Evolutionary conservation across 2,888 invertebrate species (phyloP), one percentile per base, ranked within the genome.

Genomic region (Xanthia icteritia): DNA sequence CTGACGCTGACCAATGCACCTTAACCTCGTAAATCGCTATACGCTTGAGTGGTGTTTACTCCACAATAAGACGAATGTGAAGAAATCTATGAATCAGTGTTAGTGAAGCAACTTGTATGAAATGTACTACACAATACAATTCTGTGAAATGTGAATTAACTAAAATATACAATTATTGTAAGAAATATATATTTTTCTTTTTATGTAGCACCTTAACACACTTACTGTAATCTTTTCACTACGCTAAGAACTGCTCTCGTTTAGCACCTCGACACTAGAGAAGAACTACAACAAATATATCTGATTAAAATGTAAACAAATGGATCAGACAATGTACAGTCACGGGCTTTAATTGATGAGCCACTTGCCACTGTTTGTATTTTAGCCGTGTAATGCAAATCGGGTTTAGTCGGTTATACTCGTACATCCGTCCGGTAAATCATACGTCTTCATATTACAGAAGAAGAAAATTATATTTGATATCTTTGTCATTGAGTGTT

Each of bases 161-260:
- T 61, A 17, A 61, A 61, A 75, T 75, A 75, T 75, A 75, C 39
- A n/a, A 17, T 51, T 75, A 45, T n/a, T 27, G 6, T 42, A 73
- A 72, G 9, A 20, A 31, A 51, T 60, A 20, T 17, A 17, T 27
- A 45, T 58, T 20, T 45, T 73, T 74, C 2, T 23, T 74, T 45
- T 58, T 56, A 15, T 27, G 31, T 31, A 17, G 17, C 58, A 27
- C 27, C 58, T 11, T 13, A 2, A 42, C 11, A 42, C 42, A 39
- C 39, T 6, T 39, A 39, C 51, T 51, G 51, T 51, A 5, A 51
- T 20, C 51, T 51, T 20, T 48, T 48, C 48, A 48, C 48, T 48
- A 48, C 48, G 48, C 3, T 17, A 45, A 45, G 15, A 48, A 48
- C 45, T 13, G 13, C 45, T 45, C 13, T 15, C 45, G 45, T 45